A percentile compares a stretch with the other conserved stretches of the same genome.
Evolutionary conservation across 2,113 vertebrate species (phyloP).

Genomic region (Cyprinodon brontotheroides): DNA sequence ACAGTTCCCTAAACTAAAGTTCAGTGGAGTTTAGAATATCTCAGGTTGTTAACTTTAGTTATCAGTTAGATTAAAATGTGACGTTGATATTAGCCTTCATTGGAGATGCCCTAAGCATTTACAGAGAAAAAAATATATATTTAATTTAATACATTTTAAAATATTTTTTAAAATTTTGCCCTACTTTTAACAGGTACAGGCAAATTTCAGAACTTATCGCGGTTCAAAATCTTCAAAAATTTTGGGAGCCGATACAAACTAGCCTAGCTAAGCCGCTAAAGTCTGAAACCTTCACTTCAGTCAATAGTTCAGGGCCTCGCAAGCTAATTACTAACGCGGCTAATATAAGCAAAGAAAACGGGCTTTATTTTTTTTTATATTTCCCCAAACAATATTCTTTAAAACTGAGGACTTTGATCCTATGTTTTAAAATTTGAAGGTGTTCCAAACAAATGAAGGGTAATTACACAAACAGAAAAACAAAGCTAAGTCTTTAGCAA

Average conservation of each 20-base stretch:
- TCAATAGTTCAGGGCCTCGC: background rate
- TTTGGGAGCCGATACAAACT: background rate
- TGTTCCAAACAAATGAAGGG: background rate
- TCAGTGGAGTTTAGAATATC: background rate
- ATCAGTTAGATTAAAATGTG: background rate
- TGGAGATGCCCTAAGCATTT: background rate
- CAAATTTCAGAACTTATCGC: background rate
- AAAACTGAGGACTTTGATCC: background rate
- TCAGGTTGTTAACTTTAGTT: background rate
- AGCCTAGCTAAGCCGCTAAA: background rate
- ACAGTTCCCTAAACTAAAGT: conserved; percentile 1
- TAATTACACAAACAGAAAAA: background rate
- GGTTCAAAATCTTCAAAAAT: background rate
- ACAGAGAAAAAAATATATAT: background rate
- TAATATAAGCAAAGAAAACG: background rate
- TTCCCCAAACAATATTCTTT: background rate
- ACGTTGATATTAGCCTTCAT: background rate
- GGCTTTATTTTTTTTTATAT: background rate
- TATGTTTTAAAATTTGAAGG: background rate
- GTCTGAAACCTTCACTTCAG: background rate
- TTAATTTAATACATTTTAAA: background rate
- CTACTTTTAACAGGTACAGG: background rate
- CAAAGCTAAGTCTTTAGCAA: background rate
- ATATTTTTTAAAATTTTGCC: background rate
- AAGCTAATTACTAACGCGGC: background rate